Conservation (phyloP, 1,140 invertebrate species). For the Neodiprion fabricii region DNA sequence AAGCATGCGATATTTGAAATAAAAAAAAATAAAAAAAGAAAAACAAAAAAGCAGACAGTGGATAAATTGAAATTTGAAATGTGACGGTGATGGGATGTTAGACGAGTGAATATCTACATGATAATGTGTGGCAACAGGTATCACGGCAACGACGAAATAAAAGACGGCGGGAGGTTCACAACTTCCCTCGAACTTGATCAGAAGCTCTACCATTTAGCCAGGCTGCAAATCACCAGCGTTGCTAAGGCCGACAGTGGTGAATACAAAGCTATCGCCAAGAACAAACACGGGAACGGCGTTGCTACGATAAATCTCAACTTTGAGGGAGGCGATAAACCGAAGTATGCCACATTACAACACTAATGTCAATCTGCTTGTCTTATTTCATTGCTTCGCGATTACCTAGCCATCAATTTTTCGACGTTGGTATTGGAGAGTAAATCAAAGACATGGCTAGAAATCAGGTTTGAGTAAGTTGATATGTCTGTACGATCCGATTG, state of each 20-base stretch:
- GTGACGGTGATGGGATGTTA: conserved; percentile 25
- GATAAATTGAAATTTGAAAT: conserved; percentile 23
- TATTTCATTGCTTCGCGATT: conserved; percentile 8
- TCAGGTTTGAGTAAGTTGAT: too few relatives aligned
- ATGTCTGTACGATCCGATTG: too few relatives aligned
- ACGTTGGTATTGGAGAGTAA: too few relatives aligned
- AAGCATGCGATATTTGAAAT: too few relatives aligned
- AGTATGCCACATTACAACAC: conserved; percentile 66
- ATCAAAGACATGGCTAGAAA: too few relatives aligned
- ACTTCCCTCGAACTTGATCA: conserved; percentile 84
- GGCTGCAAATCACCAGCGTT: conserved; percentile 84
- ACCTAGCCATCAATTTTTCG: not conserved
- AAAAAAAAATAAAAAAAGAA: not conserved
- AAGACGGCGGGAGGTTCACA: conserved; percentile 78
- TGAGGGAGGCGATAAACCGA: conserved; percentile 85
- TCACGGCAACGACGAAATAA: conserved; percentile 81
- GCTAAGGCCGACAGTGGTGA: conserved; percentile 88
- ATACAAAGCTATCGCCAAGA: conserved; percentile 92
- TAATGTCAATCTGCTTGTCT: not conserved
- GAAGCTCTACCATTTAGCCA: conserved; percentile 87
- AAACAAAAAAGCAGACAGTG: conserved; percentile 12
- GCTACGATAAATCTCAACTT: conserved; percentile 97
- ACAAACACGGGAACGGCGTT: conserved; percentile 88
- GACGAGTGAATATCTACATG: too few relatives aligned
- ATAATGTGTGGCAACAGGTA: conserved; percentile 68